Evolutionary conservation across 2,113 vertebrate genomes (phyloP).

Genomic region (Acinonyx jubatus): DNA sequence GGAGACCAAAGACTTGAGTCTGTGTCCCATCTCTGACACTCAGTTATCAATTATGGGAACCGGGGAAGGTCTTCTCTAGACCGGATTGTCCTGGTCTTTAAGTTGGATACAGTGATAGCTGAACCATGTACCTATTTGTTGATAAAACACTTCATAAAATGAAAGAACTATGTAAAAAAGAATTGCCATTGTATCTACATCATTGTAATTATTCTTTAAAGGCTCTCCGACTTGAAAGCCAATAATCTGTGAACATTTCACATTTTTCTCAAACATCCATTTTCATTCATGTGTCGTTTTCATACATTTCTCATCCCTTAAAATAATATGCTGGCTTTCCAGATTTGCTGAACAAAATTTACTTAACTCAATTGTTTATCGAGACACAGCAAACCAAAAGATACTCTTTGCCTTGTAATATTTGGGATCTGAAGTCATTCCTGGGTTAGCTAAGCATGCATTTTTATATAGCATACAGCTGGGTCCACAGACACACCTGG

Average conservation of each 20-base stretch:
- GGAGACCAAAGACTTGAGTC: not conserved
- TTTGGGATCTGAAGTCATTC: not conserved
- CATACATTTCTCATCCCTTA: not conserved
- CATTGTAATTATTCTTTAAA: not conserved
- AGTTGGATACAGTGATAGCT: not conserved
- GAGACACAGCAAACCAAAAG: not conserved
- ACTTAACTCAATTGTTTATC: not conserved
- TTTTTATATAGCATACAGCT: not conserved
- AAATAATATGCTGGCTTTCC: not conserved
- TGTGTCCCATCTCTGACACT: not conserved
- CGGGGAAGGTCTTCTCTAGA: not conserved
- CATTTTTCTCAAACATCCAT: not conserved
- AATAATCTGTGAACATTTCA: not conserved
- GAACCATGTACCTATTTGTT: not conserved
- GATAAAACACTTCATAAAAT: not conserved
- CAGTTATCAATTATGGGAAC: fast-evolving
- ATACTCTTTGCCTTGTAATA: not conserved
- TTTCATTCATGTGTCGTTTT: not conserved
- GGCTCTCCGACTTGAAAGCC: not conserved
- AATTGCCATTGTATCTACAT: not conserved
- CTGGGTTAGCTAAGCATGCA: not conserved
- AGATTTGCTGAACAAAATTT: not conserved
- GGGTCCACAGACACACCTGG: not conserved
- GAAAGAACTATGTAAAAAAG: not conserved
- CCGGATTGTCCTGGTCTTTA: not conserved